Evolutionary conservation across 2,797 vertebrate genomes (phyloP), one percentile per base, ranked within the genome.

Genomic region (Ciconia nigra): DNA sequence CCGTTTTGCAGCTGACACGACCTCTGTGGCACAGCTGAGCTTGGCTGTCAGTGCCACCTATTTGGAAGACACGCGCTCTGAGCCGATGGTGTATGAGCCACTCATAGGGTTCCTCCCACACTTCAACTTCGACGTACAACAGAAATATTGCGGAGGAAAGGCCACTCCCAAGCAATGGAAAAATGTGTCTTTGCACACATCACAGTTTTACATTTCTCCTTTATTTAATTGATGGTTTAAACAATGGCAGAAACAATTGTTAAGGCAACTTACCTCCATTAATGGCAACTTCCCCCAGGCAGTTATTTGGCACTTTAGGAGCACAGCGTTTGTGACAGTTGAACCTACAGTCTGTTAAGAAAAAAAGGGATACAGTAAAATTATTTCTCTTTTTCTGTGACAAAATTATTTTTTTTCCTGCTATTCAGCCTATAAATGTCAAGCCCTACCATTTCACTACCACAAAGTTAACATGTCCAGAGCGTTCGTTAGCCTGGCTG

Each of bases 271-370:
- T 78, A 98, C 99, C 99, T 99, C 99, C 99, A 42, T 99, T 99
- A 96, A 98, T 98, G 90, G 98, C 98, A 93, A 99, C 99, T 97
- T 99, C 99, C 52, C 99, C 99, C 65, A 99, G 98, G 95, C 99
- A 99, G 98, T 99, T 99, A 98, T 99, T 99, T 84, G 99, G 99
- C 91, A 99, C 99, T 98, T 99, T 99, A 5, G 99, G 97, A 69
- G 99, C 99, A 98, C 99, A 99, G 83, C 99, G 99, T 97, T 99
- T 99, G 91, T 99, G 99, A 96, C 99, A 99, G 96, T 99, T 99
- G 97, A 99, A 99, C 94, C 98, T 99, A 97, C 99, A 99, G 96
- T 99, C 99, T 99, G 96, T 52, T 86, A 61, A 79, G 13, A 71
- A 66, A 83, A 92, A 82, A 96, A 87, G 18, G 13, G 35, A 92